Evolutionary conservation across 37 sponge, comb jelly and placozoan species (phyloP).

Genomic region (Petrosia ficiformis): DNA sequence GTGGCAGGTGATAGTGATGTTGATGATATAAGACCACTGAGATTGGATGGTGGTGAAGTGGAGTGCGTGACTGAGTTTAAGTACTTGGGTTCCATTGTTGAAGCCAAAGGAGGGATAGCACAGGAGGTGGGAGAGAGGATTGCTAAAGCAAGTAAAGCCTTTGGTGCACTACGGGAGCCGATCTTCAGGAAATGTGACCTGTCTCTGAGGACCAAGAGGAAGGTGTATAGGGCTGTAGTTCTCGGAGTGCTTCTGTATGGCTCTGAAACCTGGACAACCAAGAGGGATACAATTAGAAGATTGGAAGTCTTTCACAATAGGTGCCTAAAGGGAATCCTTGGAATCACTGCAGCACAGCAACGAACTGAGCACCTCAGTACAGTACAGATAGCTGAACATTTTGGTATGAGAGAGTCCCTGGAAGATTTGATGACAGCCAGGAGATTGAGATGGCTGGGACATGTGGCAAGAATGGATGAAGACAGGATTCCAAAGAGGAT

Average conservation of each 20-base stretch:
- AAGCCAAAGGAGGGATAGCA: constrained; percentile 11
- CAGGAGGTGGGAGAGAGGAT: constrained; percentile 23
- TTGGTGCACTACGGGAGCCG: constrained; percentile 24
- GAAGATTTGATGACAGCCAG: not conserved
- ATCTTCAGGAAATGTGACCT: constrained; percentile 3
- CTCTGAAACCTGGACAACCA: constrained; percentile 27
- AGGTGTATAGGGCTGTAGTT: constrained; percentile 22
- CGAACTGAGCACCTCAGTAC: too few relatives aligned
- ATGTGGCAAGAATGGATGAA: too few relatives aligned
- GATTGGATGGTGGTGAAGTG: constrained; percentile 23
- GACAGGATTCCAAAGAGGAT: too few relatives aligned
- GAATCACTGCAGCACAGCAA: too few relatives aligned
- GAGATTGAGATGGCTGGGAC: constrained; percentile 15
- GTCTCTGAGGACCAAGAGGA: constrained; percentile 19
- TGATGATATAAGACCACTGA: not conserved
- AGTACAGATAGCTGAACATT: too few relatives aligned
- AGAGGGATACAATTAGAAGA: constrained; percentile 10
- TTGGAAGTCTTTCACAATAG: too few relatives aligned
- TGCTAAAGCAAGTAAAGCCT: constrained; percentile 29
- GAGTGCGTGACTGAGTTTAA: constrained; percentile 33
- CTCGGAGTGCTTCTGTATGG: constrained; percentile 35
- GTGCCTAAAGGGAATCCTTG: too few relatives aligned
- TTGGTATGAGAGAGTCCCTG: too few relatives aligned
- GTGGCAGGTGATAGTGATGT: constrained; percentile 18
- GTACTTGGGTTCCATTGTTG: constrained; percentile 40